Evolutionary conservation across 2,797 vertebrate species (phyloP).

Genomic region (Streptopelia turtur): DNA sequence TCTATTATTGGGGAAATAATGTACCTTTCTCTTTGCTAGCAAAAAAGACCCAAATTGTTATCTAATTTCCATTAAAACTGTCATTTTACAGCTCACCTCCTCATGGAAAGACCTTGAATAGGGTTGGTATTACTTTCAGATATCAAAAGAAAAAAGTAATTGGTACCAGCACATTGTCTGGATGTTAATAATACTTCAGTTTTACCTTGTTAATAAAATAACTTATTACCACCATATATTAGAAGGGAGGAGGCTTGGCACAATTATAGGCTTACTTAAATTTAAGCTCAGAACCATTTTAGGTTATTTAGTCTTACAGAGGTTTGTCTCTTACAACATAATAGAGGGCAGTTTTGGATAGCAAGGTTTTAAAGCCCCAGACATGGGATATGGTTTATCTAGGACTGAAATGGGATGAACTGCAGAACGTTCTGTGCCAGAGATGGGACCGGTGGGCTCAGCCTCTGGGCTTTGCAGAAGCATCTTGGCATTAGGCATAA

Average conservation of each 20-base stretch:
- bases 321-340: neutral
- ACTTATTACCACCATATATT: neutral
- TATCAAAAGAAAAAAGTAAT: conserved; percentile 23
- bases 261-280: neutral
- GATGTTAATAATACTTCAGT: neutral
- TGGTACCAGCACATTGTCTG: neutral
- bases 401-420: neutral
- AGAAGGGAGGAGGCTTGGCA: neutral
- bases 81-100: conserved; percentile 1
- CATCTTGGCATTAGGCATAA: neutral
- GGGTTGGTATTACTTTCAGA: neutral
- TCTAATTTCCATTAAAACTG: neutral
- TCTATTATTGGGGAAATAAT: neutral
- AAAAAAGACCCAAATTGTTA: conserved; percentile 24
- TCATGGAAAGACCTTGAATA: neutral
- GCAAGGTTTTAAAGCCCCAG: neutral
- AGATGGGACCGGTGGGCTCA: neutral
- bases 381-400: neutral
- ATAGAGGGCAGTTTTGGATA: neutral
- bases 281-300: neutral
- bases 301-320: neutral
- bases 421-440: neutral
- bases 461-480: neutral
- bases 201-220: neutral
- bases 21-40: neutral